Base-by-base conservation (phyloP, 2,888 invertebrate genomes). In the Ornithoptera alexandrae region DNA sequence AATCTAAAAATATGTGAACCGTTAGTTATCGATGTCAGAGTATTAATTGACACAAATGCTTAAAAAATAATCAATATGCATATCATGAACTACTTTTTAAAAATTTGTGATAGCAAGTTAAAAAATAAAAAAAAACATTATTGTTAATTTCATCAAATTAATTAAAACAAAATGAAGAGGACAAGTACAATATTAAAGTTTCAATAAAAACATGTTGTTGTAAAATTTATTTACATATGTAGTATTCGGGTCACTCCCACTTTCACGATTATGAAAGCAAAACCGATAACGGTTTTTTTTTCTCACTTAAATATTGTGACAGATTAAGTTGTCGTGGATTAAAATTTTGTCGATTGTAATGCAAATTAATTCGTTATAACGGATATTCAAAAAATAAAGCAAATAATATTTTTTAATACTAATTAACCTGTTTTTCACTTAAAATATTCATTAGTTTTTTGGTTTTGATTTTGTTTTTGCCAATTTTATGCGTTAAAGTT, bases 201-300 rank as follows among this genome's bases (percentile, higher is more conserved):
- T 58, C 30, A 58, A 63, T 62, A 57, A 68, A 66, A 56, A 56
- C 24, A 57, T 58, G 22, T 42, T 46, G 10, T 46, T 46, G 15
- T 59, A 39, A 42, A 42, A 62, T 67, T 56, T 30, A 50, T 64
- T 63, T 50, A 46, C 22, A 1, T 46, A 30, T 18, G 12, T 12
- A 15, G 46, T 57, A 65, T 69, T 65, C 18, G 24, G 59, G 59
- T 62, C 65, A 65, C 46, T 62, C 42, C 39, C 24, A 62, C 65
- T 69, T 69, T 65, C 65, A 18, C 56, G 46, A 62, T 65, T 58
- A 69, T 50, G 22, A 65, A 50, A 65, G 58, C 65, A 60, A 69
- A 61, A 53, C 46, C 8, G 42, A 57, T 57, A 39, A 53, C 30
- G 57, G 56, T 20, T 65, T 24, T 20, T 58, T 22, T 65, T 62